Base-by-base conservation (phyloP, 2,888 invertebrate genomes). In the Sphecodes monilicornis region DNA sequence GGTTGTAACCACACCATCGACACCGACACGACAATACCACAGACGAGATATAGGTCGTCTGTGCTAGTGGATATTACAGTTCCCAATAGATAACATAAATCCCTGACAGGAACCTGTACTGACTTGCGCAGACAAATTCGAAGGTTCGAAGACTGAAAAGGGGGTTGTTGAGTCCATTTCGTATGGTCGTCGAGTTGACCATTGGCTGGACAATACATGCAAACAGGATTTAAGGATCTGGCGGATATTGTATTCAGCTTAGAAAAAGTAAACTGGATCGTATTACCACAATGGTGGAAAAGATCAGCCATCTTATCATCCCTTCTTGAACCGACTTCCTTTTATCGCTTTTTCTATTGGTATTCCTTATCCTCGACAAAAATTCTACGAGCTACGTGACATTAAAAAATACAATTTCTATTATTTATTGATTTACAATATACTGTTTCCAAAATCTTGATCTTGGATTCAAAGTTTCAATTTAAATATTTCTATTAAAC, bases 191-290 rank as follows among this genome's bases (percentile, higher is more conserved):
- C 86, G 86, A 89, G 84, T 87, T 82, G 80, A 86, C 81, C 88
- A 78, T 87, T 69, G 69, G 81, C 77, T 77, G 90, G 86, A 92
- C 92, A 92, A 92, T 91, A 89, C 87, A 80, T 78, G 80, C 89
- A 92, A 93, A 92, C 91, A 91, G 92, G 91, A 92, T 92, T 93
- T 92, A 89, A 91, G 91, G 91, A 92, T 91, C 86, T 81, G 81
- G 90, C 91, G 91, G 89, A 85, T 82, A 66, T 83, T 66, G 66
- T 75, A 60, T 54, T 69, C 78, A 39, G 46, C 69, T 77, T 64
- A 81, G 78, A 74, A 84, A 82, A 90, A 86, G 88, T 90, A 91
- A 93, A 93, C 92, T 93, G 92, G 89, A 93, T 92, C 91, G 92
- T 88, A 92, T 92, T 91, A 92, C 81, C 88, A 88, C 90, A 91